These are phyloP conservation scores for Phasia obesa DNA, from an alignment of 2,888 invertebrate genomes.

Conservation along the genomic window DNA sequence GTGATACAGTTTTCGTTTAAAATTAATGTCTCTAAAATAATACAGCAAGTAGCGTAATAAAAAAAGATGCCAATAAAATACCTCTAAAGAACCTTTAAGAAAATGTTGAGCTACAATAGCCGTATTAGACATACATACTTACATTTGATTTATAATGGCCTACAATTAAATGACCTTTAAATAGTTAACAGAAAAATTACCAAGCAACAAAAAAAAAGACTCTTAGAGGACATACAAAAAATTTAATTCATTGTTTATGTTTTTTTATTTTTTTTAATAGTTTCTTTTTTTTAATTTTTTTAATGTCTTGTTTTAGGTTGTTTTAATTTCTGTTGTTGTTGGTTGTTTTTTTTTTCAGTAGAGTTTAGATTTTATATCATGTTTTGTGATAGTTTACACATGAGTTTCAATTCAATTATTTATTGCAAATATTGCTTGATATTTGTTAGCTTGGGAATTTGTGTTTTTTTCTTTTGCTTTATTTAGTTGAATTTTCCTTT, in stretches of 20 bases:
- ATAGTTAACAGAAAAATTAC: constrained; percentile 50
- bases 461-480: neutral
- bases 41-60: neutral
- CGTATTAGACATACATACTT: constrained; percentile 2
- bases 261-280: too few species aligned
- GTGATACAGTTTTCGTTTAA: constrained; percentile 49
- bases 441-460: constrained; percentile 62
- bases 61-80: constrained; percentile 36
- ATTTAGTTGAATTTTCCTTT: constrained; percentile 1
- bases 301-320: constrained; percentile 64
- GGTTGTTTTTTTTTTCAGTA: neutral
- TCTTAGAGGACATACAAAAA: constrained; percentile 63
- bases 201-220: constrained; percentile 20
- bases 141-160: constrained; percentile 58
- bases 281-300: constrained; percentile 38
- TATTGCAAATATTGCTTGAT: constrained; percentile 68
- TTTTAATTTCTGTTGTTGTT: constrained; percentile 31
- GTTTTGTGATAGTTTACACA: constrained; percentile 71
- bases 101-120: neutral
- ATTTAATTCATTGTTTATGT: constrained; percentile 60
- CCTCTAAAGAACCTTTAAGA: constrained; percentile 40
- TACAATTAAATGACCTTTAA: constrained; percentile 63
- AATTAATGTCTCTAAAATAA: constrained; percentile 31
- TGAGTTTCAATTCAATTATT: constrained; percentile 69
- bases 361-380: constrained; percentile 63